Conservation (phyloP, 2,888 invertebrate genomes). For the Archaeoteleia sp. region DNA sequence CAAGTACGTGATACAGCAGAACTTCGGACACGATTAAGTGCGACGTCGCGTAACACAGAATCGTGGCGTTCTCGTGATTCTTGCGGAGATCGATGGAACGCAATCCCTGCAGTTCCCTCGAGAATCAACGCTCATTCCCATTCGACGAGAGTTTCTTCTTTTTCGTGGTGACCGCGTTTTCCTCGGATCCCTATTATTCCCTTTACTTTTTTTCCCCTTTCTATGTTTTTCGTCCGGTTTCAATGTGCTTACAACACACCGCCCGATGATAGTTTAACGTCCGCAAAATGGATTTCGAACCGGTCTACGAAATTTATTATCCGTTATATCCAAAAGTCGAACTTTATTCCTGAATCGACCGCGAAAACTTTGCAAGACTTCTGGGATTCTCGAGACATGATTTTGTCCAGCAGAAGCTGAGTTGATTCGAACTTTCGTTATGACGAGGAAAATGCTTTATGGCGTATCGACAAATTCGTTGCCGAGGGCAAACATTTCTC, state of each 20-base stretch:
- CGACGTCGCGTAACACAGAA: conserved; percentile 23
- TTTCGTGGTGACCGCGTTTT: conserved; percentile 32
- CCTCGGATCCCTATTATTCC: conserved; percentile 21
- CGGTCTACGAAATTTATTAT: conserved; percentile 27
- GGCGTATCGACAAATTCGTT: conserved; percentile 20
- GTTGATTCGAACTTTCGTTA: conserved; percentile 16
- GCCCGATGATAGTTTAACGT: conserved; percentile 33
- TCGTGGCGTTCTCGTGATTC: conserved; percentile 18
- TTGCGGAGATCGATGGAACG: conserved; percentile 38
- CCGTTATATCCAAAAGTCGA: conserved; percentile 31
- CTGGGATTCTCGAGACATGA: conserved; percentile 15
- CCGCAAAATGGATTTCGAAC: conserved; percentile 33
- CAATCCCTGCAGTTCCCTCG: conserved; percentile 38
- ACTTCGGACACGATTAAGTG: conserved; percentile 33
- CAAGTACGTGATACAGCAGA: conserved; percentile 9
- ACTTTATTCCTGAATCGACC: conserved; percentile 22
- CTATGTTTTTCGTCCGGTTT: conserved; percentile 13
- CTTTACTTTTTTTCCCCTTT: conserved; percentile 13
- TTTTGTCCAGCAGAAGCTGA: too few species aligned
- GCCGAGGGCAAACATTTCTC: conserved; percentile 20
- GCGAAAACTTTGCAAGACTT: conserved; percentile 18
- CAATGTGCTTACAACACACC: conserved; percentile 9
- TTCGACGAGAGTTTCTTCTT: conserved; percentile 35
- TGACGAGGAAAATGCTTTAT: conserved; percentile 19
- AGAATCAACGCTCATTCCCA: conserved; percentile 30